A percentile compares a stretch with the other conserved stretches of the same genome.
These are phyloP conservation scores for Ormyrus labotus DNA, from an alignment of 2,888 invertebrate species.

Conservation along the genomic window DNA sequence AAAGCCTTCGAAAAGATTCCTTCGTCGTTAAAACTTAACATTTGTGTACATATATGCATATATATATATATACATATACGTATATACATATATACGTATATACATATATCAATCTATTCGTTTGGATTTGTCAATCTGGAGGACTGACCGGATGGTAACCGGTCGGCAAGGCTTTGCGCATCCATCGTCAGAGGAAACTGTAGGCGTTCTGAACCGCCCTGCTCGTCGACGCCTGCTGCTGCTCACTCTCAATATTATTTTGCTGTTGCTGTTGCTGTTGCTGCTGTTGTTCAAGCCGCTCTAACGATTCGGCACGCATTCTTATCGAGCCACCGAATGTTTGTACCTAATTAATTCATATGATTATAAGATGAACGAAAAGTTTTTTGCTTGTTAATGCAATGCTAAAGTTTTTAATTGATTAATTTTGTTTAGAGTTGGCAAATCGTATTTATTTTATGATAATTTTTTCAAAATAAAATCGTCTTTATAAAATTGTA, in stretches of 20 bases:
- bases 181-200: slow-evolving; percentile 79
- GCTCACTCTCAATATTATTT: slow-evolving; percentile 62
- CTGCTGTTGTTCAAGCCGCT: slow-evolving; percentile 78
- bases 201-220: slow-evolving; percentile 82
- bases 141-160: slow-evolving; percentile 69
- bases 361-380: not conserved
- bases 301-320: slow-evolving; percentile 86
- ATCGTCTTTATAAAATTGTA: not conserved
- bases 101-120: slow-evolving; percentile 21
- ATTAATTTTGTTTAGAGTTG: not conserved
- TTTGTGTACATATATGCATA: too few relatives aligned
- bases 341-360: slow-evolving; percentile 78
- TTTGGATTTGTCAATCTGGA: slow-evolving; percentile 62
- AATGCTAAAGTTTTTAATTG: not conserved
- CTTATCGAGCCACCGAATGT: slow-evolving; percentile 89
- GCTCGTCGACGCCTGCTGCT: slow-evolving; percentile 69
- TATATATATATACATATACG: not conserved
- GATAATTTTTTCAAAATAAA: not conserved
- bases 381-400: not conserved
- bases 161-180: slow-evolving; percentile 67
- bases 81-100: not conserved
- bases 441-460: not conserved
- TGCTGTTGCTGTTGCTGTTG: slow-evolving; percentile 58
- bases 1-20: not conserved
- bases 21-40: too few relatives aligned